A percentile compares a stretch with the other conserved stretches of the same genome.
These are phyloP conservation scores for Biston stratarius DNA, from an alignment of 2,888 invertebrate genomes.

Conservation along the genomic window DNA sequence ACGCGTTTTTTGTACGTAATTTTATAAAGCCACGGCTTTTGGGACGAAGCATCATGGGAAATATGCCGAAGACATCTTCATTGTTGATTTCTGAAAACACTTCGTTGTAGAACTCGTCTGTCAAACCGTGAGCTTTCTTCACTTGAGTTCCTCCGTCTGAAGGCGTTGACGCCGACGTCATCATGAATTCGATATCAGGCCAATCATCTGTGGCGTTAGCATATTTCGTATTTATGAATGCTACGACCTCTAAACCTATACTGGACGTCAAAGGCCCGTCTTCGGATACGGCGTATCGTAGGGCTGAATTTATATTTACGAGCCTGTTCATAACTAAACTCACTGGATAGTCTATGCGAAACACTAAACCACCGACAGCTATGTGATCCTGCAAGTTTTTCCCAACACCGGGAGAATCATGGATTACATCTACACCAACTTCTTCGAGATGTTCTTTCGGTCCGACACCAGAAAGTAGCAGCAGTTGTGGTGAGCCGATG, in stretches of 20 bases:
- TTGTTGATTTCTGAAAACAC: slow-evolving; percentile 90
- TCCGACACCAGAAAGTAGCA: slow-evolving; percentile 96
- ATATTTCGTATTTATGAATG: slow-evolving; percentile 95
- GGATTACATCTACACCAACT: slow-evolving; percentile 90
- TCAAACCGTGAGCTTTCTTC: slow-evolving; percentile 92
- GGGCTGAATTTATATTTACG: slow-evolving; percentile 93
- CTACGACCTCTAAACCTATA: slow-evolving; percentile 94
- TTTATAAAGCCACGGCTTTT: slow-evolving; percentile 94
- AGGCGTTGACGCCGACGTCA: slow-evolving; percentile 93
- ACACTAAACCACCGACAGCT: slow-evolving; percentile 93
- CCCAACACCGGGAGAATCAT: slow-evolving; percentile 94
- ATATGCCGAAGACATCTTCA: slow-evolving; percentile 92
- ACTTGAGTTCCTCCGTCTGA: slow-evolving; percentile 95
- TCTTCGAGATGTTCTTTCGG: slow-evolving; percentile 90
- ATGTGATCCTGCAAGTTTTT: slow-evolving; percentile 96
- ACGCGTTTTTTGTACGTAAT: slow-evolving; percentile 89
- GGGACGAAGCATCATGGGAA: slow-evolving; percentile 96
- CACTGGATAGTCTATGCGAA: slow-evolving; percentile 92
- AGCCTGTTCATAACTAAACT: slow-evolving; percentile 93
- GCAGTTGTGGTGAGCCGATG: slow-evolving; percentile 95
- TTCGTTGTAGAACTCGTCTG: slow-evolving; percentile 93
- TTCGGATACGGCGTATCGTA: slow-evolving; percentile 94
- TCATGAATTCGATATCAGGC: slow-evolving; percentile 97
- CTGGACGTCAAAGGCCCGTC: slow-evolving; percentile 95
- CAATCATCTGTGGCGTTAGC: slow-evolving; percentile 95